Conservation (phyloP, 2,888 invertebrate species). For the Zaprionus bogoriensis region DNA sequence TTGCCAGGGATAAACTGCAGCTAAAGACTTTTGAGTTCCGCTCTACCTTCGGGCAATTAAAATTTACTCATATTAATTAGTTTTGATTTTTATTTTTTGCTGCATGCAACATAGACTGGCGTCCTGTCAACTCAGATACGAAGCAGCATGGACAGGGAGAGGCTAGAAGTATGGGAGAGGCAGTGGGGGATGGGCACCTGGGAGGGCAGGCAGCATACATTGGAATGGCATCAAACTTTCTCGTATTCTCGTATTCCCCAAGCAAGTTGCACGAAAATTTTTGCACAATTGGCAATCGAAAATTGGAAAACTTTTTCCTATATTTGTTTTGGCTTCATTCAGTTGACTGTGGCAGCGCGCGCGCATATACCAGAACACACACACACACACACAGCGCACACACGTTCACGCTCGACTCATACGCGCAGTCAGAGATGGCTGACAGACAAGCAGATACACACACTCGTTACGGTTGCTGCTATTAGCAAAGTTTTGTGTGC, state of each 20-base stretch:
- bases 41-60: slow-evolving; percentile 15
- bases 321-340: slow-evolving; percentile 77
- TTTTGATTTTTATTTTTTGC: slow-evolving; percentile 36
- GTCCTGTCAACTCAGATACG: slow-evolving; percentile 24
- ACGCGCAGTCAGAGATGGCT: slow-evolving; percentile 8
- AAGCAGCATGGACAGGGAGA: not conserved
- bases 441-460: slow-evolving; percentile 31
- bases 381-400: slow-evolving; percentile 14
- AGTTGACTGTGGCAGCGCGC: slow-evolving; percentile 56
- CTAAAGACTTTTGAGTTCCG: slow-evolving; percentile 8
- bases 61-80: slow-evolving; percentile 41
- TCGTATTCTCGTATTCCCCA: slow-evolving; percentile 63
- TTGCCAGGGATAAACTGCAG: slow-evolving; percentile 3
- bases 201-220: slow-evolving; percentile 23
- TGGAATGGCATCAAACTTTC: slow-evolving; percentile 68
- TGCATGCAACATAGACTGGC: slow-evolving; percentile 26
- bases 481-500: slow-evolving; percentile 68
- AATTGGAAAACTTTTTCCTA: slow-evolving; percentile 76
- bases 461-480: slow-evolving; percentile 48
- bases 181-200: not conserved
- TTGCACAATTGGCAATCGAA: slow-evolving; percentile 77
- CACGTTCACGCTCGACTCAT: slow-evolving; percentile 16
- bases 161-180: not conserved
- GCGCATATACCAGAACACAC: not conserved
- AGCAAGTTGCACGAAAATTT: slow-evolving; percentile 66